Conservation (phyloP, 92 coral and sea anemone species). For the Phenganax subtilis region DNA sequence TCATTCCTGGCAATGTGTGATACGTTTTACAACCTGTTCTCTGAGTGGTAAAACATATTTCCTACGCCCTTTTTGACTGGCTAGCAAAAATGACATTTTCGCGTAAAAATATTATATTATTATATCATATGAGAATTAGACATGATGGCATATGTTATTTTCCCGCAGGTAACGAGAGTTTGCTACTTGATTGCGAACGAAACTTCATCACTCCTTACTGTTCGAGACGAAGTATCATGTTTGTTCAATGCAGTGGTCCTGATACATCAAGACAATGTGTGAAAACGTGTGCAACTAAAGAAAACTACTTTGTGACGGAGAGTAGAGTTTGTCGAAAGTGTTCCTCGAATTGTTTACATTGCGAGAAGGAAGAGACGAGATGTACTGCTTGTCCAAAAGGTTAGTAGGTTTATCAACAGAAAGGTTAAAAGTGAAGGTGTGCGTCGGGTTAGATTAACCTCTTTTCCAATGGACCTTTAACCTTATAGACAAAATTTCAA, state of each 20-base stretch:
- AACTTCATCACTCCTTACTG: neutral
- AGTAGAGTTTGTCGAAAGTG: neutral
- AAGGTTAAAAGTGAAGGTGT: no score
- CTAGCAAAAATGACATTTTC: no score
- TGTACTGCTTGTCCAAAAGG: slow-evolving; percentile 11
- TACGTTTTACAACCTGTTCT: no score
- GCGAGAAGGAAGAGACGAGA: slow-evolving; percentile 6
- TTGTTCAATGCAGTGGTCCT: slow-evolving; percentile 28
- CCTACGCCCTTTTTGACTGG: no score
- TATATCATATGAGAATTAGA: no score
- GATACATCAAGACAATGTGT: neutral
- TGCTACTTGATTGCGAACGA: neutral
- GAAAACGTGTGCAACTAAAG: neutral
- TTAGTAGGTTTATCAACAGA: neutral
- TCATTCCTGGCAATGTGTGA: no score
- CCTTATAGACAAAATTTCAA: no score
- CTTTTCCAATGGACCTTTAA: no score
- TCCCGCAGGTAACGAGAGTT: slow-evolving; percentile 26
- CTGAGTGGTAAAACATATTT: no score
- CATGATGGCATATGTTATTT: neutral
- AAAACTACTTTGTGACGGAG: neutral
- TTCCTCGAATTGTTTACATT: slow-evolving; percentile 1
- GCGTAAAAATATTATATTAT: no score
- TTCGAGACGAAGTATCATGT: neutral
- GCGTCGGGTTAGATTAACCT: no score